Evolutionary conservation across 1,140 invertebrate species (phyloP), one percentile per base, ranked within the genome.

Genomic region (Wasmannia auropunctata): DNA sequence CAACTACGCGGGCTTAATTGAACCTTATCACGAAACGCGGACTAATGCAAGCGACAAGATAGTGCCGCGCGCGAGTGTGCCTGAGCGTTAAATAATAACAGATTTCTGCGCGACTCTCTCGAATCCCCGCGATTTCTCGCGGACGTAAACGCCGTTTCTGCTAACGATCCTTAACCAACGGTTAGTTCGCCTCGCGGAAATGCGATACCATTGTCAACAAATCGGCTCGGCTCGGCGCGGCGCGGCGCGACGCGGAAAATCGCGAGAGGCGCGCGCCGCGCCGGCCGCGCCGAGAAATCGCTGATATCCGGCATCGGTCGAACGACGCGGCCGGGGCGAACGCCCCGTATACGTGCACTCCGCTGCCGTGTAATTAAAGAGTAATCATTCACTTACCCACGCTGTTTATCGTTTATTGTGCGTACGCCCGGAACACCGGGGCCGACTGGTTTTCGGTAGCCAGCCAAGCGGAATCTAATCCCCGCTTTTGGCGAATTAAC

Each of bases 371-470:
- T 75, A 90, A 90, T 90, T 87, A 89, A 89, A 85, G 62, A 74
- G 60, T 80, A 87, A 90, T 89, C 75, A 77, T 60, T 87, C 70
- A 85, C 46, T 89, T 83, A 89, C 56, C 46, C n/a, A 31, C 63
- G 54, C n/a, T 16, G 67, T 6, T 70, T 85, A 51, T 76, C 25
- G 49, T 70, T n/a, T 65, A 22, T 37, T 34, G 25, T 22, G 25
- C 28, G 11, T 83, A 49, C 37, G 31, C 65, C 51, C 60, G 69
- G 37, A 87, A 37, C 11, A 28, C 11, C 46, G 60, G 22, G 75
- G 1, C 14, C 58, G 49, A 84, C 77, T 62, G 70, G 40, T 89
- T 86, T 89, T 43, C 46, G 43, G 19, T 62, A 22, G 62, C 43
- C 69, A 40, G 34, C 46, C 56, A 28, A 54, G 25, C 14, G 60